phyloP scores from a whole-genome alignment of 1,140 invertebrate species.

The Scaptomyza graminum region DNA sequence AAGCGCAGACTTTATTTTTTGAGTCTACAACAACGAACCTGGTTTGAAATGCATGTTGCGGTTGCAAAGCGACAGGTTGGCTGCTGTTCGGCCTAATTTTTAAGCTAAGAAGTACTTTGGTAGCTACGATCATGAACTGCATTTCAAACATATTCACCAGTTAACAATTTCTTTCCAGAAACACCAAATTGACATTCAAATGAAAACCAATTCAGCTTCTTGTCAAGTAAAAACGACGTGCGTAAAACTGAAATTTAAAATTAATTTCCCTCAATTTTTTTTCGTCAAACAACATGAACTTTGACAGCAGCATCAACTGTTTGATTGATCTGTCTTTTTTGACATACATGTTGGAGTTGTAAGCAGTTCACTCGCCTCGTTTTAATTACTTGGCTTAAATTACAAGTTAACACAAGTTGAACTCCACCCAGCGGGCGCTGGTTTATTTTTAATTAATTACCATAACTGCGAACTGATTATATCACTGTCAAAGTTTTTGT shows the following conservation, averaged over 20 bases:
- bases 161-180: slow-evolving; percentile 6
- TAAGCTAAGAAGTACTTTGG: slow-evolving; percentile 21
- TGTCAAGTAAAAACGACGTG: neutral
- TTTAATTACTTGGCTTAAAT: neutral
- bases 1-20: neutral
- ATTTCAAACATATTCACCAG: no score
- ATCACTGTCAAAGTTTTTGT: slow-evolving; percentile 44
- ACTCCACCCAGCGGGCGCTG: neutral
- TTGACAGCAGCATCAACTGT: neutral
- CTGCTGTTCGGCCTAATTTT: neutral
- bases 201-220: neutral
- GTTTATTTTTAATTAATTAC: slow-evolving; percentile 59
- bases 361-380: neutral
- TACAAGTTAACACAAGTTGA: slow-evolving; percentile 6
- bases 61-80: slow-evolving; percentile 7
- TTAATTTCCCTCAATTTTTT: neutral
- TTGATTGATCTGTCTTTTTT: neutral
- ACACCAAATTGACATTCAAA: neutral
- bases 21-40: slow-evolving; percentile 27
- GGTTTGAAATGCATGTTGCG: slow-evolving; percentile 39
- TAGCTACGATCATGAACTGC: no score
- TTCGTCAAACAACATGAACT: neutral
- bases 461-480: slow-evolving; percentile 62
- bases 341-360: slow-evolving; percentile 25
- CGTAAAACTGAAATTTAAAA: neutral